Conservation (phyloP, 1,140 invertebrate species). For the Palaemon carinicauda region DNA sequence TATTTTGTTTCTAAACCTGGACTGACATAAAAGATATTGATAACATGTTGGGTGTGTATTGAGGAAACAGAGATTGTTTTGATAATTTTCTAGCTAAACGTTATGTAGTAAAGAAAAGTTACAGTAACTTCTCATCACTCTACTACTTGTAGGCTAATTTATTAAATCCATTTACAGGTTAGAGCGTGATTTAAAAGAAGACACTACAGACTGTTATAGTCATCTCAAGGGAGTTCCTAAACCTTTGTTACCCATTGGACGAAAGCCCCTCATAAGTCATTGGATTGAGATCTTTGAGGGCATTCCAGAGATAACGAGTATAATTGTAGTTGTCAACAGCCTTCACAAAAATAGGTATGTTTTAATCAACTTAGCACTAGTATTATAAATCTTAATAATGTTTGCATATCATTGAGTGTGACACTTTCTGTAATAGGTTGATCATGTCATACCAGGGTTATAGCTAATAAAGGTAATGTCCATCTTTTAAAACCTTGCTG, state of each 20-base stretch:
- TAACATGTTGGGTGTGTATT: no score
- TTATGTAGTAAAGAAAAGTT: no score
- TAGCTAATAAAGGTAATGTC: no score
- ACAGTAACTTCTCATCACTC: no score
- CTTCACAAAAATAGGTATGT: constrained; percentile 32
- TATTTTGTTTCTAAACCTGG: no score
- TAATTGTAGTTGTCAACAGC: constrained; percentile 46
- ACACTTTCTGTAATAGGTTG: no score
- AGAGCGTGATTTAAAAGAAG: constrained; percentile 10
- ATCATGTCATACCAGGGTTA: no score
- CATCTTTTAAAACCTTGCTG: no score
- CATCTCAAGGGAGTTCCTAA: constrained; percentile 26
- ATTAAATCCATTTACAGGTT: constrained; percentile 4
- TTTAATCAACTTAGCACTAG: not conserved
- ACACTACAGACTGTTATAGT: constrained; percentile 5
- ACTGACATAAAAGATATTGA: no score
- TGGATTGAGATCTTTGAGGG: constrained; percentile 9
- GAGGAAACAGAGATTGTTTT: no score
- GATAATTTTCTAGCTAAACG: no score
- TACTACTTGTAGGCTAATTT: no score
- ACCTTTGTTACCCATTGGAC: constrained; percentile 18
- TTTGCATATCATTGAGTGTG: not conserved
- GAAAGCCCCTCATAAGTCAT: constrained; percentile 13
- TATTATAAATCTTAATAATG: not conserved
- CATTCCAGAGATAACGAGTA: not conserved